phyloP scores from a whole-genome alignment of 2,797 vertebrate genomes.

The Ibycter americanus region DNA sequence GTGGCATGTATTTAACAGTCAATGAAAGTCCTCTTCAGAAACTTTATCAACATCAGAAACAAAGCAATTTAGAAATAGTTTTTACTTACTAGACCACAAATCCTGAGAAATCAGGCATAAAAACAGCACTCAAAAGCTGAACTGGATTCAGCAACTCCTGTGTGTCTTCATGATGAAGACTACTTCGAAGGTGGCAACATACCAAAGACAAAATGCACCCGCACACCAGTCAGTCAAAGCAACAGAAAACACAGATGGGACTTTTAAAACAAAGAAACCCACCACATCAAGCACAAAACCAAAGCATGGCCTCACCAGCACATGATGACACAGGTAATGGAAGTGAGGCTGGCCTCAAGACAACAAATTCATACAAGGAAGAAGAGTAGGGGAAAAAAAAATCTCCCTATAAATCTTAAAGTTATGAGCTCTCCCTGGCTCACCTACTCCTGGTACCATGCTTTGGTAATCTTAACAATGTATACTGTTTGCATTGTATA shows the following conservation, averaged over 20 bases:
- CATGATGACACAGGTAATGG: accelerated
- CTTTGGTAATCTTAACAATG: not conserved
- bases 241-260: not conserved
- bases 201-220: not conserved
- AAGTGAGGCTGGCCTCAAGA: not conserved
- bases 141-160: too few species aligned
- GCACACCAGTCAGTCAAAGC: not conserved
- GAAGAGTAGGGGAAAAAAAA: not conserved
- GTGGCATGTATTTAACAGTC: not conserved
- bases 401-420: not conserved
- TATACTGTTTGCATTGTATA: too few species aligned
- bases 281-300: not conserved
- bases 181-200: not conserved
- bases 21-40: not conserved
- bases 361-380: not conserved
- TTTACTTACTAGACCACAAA: not conserved
- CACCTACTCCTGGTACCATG: accelerated
- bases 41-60: not conserved
- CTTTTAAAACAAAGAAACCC: not conserved
- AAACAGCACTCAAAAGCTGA: not conserved
- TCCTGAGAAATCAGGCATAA: not conserved
- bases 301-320: not conserved
- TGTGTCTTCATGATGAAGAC: not conserved
- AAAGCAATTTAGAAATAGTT: not conserved
- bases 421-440: not conserved